Evolutionary conservation across 2,797 vertebrate genomes (phyloP).

Genomic region (Streptopelia turtur): DNA sequence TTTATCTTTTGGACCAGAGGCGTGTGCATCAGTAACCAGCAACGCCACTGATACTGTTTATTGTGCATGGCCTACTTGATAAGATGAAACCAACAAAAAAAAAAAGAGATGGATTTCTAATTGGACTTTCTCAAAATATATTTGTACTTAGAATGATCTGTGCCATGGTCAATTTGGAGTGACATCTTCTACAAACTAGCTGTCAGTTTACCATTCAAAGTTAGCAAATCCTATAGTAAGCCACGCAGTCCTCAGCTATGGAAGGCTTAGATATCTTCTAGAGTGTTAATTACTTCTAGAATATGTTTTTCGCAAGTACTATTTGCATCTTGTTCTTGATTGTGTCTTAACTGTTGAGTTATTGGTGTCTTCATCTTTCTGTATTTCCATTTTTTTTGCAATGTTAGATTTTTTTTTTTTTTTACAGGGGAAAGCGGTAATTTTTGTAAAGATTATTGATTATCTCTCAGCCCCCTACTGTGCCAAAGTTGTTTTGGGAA

Average conservation of each 20-base stretch:
- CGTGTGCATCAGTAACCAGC: neutral
- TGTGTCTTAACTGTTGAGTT: neutral
- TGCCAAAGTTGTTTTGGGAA: neutral
- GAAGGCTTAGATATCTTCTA: neutral
- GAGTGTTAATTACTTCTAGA: neutral
- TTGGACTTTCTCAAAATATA: neutral
- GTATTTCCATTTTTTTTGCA: neutral
- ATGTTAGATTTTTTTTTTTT: neutral
- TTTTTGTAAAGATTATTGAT: neutral
- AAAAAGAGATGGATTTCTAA: neutral
- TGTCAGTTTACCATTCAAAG: neutral
- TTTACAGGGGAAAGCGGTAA: neutral
- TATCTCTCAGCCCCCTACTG: neutral
- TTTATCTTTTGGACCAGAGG: neutral
- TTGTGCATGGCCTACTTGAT: neutral
- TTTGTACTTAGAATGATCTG: neutral
- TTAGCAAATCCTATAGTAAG: neutral
- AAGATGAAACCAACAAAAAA: neutral
- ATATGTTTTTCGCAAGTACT: neutral
- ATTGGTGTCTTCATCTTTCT: neutral
- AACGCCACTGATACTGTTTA: neutral
- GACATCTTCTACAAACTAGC: neutral
- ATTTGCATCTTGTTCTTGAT: neutral
- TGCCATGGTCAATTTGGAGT: neutral
- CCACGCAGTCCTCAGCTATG: neutral